These are phyloP conservation scores for Eubasilissa splendida DNA, from an alignment of 2,888 invertebrate genomes.

Conservation along the genomic window DNA sequence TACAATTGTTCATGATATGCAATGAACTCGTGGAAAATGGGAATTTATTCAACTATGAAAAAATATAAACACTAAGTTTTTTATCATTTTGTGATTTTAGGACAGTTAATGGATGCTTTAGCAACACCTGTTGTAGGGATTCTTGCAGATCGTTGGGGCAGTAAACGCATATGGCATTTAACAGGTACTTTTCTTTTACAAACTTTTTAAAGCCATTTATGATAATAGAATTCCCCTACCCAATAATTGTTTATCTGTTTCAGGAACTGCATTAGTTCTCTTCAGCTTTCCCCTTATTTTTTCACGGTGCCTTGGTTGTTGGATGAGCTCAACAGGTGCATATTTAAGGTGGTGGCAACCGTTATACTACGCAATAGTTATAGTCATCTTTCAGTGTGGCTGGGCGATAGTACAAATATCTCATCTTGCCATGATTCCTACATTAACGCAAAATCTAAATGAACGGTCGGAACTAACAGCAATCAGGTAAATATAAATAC, in stretches of 20 bases:
- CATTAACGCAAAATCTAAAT: slow-evolving; percentile 79
- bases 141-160: slow-evolving; percentile 84
- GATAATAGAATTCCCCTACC: not conserved
- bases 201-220: slow-evolving; percentile 54
- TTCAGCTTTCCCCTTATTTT: slow-evolving; percentile 86
- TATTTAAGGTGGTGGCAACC: slow-evolving; percentile 72
- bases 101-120: slow-evolving; percentile 88
- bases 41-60: too few species aligned
- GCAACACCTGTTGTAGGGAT: slow-evolving; percentile 90
- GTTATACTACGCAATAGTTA: slow-evolving; percentile 73
- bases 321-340: slow-evolving; percentile 62
- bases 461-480: slow-evolving; percentile 86
- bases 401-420: slow-evolving; percentile 96
- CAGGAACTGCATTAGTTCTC: slow-evolving; percentile 79
- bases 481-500: slow-evolving; percentile 74
- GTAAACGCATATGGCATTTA: slow-evolving; percentile 89
- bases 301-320: slow-evolving; percentile 78
- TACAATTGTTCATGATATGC: too few species aligned
- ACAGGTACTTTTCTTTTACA: slow-evolving; percentile 72
- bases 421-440: slow-evolving; percentile 92
- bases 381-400: slow-evolving; percentile 89
- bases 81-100: slow-evolving; percentile 67
- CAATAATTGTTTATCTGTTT: not conserved
- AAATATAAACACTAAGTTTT: too few species aligned
- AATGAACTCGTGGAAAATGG: too few species aligned